phyloP scores from a whole-genome alignment of 1,140 invertebrate genomes.

The Formica selysi region DNA sequence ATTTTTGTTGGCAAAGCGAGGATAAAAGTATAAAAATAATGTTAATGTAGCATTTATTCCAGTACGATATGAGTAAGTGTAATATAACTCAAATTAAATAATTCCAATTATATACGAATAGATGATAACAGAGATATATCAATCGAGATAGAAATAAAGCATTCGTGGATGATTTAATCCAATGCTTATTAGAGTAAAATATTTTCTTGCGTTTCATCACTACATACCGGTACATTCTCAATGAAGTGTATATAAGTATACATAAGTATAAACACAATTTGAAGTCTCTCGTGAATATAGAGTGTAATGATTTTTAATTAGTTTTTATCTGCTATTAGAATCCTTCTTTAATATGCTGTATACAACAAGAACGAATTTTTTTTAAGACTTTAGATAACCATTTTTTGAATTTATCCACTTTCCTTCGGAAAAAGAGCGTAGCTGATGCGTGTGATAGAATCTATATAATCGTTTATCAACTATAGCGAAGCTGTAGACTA shows the following conservation, averaged over 20 bases:
- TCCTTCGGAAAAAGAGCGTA: not conserved
- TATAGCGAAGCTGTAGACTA: not conserved
- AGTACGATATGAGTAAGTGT: not conserved
- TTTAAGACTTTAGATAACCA: not conserved
- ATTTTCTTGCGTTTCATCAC: not conserved
- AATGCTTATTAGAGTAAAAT: not conserved
- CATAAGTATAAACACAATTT: not conserved
- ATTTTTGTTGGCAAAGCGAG: conserved; percentile 24
- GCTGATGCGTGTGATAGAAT: not conserved
- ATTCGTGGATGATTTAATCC: not conserved
- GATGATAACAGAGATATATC: not conserved
- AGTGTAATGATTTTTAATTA: not conserved
- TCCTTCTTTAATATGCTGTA: not conserved
- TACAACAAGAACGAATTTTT: not conserved
- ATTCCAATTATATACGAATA: not conserved
- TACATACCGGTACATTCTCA: not conserved
- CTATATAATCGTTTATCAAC: conserved; percentile 1
- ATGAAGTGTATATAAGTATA: not conserved
- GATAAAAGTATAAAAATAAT: not conserved
- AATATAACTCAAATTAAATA: not conserved
- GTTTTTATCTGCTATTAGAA: not conserved
- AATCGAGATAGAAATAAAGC: conserved; percentile 16
- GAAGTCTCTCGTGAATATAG: not conserved
- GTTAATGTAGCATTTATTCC: not conserved
- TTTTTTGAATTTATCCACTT: not conserved